Evolutionary conservation across 2,113 vertebrate genomes (phyloP).

Genomic region (Ptychochromis oligacanthus): DNA sequence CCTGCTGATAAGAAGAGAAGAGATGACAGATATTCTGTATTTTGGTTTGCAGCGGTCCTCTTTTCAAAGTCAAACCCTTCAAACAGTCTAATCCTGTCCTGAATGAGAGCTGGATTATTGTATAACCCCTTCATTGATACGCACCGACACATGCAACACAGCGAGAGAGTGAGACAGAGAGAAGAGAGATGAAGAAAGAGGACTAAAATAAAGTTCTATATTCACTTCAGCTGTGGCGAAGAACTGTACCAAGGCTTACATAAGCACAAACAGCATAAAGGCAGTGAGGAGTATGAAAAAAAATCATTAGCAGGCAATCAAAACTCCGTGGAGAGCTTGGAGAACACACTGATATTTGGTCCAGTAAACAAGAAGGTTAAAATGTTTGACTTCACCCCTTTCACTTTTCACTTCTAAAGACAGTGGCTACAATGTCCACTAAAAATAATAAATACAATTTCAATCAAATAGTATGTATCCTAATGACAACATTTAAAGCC

Average conservation of each 20-base stretch:
- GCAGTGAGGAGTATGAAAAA: neutral
- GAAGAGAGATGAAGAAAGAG: neutral
- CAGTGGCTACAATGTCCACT: neutral
- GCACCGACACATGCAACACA: constrained; percentile 43
- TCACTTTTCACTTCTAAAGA: neutral
- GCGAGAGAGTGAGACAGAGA: neutral
- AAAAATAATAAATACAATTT: neutral
- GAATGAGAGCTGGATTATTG: constrained; percentile 75
- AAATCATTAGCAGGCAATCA: neutral
- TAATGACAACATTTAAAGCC: neutral
- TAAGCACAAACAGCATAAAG: neutral
- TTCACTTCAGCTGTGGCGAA: constrained; percentile 13
- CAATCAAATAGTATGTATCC: neutral
- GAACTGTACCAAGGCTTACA: neutral
- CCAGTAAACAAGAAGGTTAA: neutral
- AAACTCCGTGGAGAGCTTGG: too few species aligned
- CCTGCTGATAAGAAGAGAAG: constrained; percentile 52
- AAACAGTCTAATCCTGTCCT: constrained; percentile 74
- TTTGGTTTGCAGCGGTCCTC: constrained; percentile 62
- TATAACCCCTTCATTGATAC: constrained; percentile 60
- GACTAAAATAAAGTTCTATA: constrained; percentile 40
- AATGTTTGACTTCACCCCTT: neutral
- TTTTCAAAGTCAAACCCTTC: constrained; percentile 69
- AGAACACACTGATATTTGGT: neutral
- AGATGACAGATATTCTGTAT: constrained; percentile 72